These are phyloP conservation scores for Austrolebias charrua DNA, from an alignment of 2,797 vertebrate species.

Conservation along the genomic window DNA sequence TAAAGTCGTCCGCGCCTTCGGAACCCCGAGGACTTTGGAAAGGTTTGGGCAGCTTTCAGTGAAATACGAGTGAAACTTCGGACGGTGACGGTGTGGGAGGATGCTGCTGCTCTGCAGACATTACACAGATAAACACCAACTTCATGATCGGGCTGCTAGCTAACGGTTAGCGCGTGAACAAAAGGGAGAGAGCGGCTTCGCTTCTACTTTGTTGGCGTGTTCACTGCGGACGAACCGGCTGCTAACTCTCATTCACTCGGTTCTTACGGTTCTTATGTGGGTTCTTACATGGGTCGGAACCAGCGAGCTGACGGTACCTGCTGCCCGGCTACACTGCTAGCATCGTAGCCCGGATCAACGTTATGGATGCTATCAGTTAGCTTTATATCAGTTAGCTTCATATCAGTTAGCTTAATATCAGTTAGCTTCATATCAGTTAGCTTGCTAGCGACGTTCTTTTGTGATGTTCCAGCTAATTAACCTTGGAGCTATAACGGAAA, in stretches of 20 bases:
- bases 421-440: too few relatives aligned
- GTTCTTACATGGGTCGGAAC: slow-evolving; percentile 30
- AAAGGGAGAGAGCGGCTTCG: slow-evolving; percentile 72
- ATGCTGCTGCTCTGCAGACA: slow-evolving; percentile 73
- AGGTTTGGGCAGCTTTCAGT: slow-evolving; percentile 72
- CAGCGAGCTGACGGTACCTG: slow-evolving; percentile 59
- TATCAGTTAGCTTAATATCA: too few relatives aligned
- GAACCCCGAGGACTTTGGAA: slow-evolving; percentile 60
- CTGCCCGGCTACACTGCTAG: slow-evolving; percentile 58
- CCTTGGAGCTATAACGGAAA: slow-evolving; percentile 54
- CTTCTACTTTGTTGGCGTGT: slow-evolving; percentile 40
- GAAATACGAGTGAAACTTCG: slow-evolving; percentile 76
- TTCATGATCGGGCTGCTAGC: slow-evolving; percentile 76
- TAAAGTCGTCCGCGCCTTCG: slow-evolving; percentile 56
- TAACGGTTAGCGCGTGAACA: slow-evolving; percentile 73
- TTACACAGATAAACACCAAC: slow-evolving; percentile 79
- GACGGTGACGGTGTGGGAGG: slow-evolving; percentile 67
- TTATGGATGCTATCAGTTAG: slow-evolving; percentile 65
- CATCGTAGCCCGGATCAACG: slow-evolving; percentile 44
- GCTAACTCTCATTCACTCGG: not conserved
- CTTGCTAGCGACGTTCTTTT: slow-evolving; percentile 67
- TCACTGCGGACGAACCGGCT: slow-evolving; percentile 16
- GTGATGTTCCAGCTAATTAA: slow-evolving; percentile 81
- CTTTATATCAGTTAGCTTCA: too few relatives aligned
- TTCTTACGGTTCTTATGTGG: slow-evolving; percentile 12